Evolutionary conservation across 2,797 vertebrate genomes (phyloP).

Genomic region (Tapera naevia): DNA sequence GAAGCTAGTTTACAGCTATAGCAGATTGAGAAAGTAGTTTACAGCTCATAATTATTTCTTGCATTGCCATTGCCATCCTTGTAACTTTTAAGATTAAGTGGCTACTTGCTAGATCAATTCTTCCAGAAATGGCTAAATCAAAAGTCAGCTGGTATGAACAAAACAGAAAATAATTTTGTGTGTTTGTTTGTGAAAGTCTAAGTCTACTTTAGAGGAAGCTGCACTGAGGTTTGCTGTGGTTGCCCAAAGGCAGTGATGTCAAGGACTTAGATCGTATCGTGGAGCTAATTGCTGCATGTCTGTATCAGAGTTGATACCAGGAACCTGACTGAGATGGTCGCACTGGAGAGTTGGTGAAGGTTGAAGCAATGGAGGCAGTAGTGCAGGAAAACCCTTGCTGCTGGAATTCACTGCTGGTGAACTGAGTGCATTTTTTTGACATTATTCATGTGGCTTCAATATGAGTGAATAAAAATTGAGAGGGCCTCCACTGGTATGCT

Average conservation of each 20-base stretch:
- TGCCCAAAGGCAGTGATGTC: neutral
- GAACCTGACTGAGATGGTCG: neutral
- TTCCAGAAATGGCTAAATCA: neutral
- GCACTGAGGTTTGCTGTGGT: neutral
- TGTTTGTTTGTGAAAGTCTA: neutral
- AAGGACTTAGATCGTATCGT: neutral
- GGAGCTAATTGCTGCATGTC: neutral
- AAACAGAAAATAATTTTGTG: neutral
- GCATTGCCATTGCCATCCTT: neutral
- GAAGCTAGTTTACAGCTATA: neutral
- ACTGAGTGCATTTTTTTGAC: neutral
- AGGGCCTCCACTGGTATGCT: neutral
- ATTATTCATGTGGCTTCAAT: fast-evolving
- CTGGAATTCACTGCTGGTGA: neutral
- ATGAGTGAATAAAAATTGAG: fast-evolving
- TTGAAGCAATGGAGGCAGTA: neutral
- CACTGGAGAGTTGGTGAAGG: neutral
- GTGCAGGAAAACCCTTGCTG: neutral
- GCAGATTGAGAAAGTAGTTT: neutral
- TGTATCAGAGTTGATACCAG: neutral
- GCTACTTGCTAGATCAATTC: neutral
- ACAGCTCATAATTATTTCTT: neutral
- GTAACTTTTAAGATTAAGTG: neutral
- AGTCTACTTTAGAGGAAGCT: neutral
- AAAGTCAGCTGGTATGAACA: neutral